phyloP scores from a whole-genome alignment of 2,888 invertebrate genomes.

The Mellilla xanthometata region DNA sequence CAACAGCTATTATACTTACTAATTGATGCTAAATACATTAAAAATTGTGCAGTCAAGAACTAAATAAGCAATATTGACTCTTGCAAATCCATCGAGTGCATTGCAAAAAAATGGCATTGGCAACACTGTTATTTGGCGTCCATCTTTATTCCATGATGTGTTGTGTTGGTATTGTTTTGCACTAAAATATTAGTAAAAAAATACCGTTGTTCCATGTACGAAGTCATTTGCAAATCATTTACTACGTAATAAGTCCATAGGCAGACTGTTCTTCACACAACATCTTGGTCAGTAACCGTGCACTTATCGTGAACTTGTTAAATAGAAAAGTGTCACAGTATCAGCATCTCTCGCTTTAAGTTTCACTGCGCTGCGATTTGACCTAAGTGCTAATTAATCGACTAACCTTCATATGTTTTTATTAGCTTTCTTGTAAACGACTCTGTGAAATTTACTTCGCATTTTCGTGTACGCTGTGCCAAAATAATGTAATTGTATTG shows the following conservation, averaged over 20 bases:
- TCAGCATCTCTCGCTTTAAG: conserved; percentile 72
- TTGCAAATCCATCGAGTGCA: no score
- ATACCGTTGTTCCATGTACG: conserved; percentile 32
- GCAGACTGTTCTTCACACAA: conserved; percentile 30
- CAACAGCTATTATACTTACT: no score
- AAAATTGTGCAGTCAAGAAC: no score
- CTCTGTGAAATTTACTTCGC: conserved; percentile 33
- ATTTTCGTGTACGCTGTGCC: conserved; percentile 20
- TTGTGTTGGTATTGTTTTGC: conserved; percentile 75
- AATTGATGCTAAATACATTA: no score
- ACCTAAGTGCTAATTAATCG: conserved; percentile 73
- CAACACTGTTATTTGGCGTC: conserved; percentile 78
- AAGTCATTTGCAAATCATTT: conserved; percentile 20
- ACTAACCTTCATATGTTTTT: conserved; percentile 66
- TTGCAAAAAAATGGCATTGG: conserved; percentile 25
- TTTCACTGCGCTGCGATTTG: conserved; percentile 76
- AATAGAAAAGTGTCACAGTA: conserved; percentile 66
- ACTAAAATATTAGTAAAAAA: conserved; percentile 55
- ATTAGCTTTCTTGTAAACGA: conserved; percentile 50
- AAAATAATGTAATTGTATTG: conserved; percentile 38
- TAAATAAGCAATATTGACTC: no score
- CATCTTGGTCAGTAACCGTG: conserved; percentile 39
- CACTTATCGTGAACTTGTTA: conserved; percentile 1
- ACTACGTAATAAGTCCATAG: conserved; percentile 24
- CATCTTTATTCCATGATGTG: conserved; percentile 80